Percentiles rank a stretch among this genome's conserved stretches.
Conservation (phyloP, 64 coral and sea anemone species). For the Dendronephthya gigantea region DNA sequence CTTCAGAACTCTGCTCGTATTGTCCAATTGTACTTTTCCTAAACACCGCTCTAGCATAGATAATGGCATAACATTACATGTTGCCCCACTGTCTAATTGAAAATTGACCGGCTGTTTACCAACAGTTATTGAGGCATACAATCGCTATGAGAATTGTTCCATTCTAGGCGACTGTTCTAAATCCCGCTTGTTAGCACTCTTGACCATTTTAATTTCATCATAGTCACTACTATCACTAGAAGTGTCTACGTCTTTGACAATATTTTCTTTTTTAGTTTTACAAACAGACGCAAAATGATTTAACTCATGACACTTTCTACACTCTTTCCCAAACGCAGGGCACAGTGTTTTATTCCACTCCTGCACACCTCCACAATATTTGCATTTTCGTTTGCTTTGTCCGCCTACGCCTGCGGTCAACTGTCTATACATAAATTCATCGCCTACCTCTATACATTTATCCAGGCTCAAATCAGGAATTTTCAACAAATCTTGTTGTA, state of each 20-base stretch:
- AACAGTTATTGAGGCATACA: neutral
- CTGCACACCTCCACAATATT: conserved; percentile 14
- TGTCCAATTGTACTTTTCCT: neutral
- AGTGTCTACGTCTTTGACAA: neutral
- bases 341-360: neutral
- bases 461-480: conserved; percentile 1
- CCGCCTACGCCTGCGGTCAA: neutral
- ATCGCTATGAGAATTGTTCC: neutral
- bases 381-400: conserved; percentile 23
- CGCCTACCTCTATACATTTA: neutral
- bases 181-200: neutral
- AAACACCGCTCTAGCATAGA: neutral
- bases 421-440: neutral
- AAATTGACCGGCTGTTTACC: neutral
- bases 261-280: neutral
- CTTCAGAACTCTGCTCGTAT: neutral
- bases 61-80: neutral
- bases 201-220: neutral
- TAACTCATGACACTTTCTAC: neutral
- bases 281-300: neutral
- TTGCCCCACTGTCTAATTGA: neutral
- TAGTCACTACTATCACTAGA: neutral
- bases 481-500: conserved; percentile 1
- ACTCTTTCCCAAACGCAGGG: neutral
- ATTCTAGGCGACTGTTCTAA: neutral